A percentile compares a stretch with the other conserved stretches of the same genome.
Conservation (phyloP, 2,797 vertebrate species). For the Loris lydekkerianus region DNA sequence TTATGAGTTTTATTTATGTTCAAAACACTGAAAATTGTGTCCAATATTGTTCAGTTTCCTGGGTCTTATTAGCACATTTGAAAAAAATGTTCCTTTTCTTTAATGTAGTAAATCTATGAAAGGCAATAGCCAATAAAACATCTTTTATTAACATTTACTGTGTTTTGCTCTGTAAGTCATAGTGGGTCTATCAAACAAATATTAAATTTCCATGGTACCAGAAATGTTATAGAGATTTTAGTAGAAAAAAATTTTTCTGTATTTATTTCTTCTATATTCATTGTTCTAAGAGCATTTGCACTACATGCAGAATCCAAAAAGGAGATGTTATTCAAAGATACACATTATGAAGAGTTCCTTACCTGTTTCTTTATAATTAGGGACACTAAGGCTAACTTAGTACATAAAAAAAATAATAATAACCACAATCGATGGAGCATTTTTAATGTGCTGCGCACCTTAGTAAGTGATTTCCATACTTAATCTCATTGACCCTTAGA, state of each 20-base stretch:
- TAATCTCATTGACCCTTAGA: background rate
- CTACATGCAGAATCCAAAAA: slow-evolving; percentile 49
- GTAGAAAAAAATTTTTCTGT: slow-evolving; percentile 8
- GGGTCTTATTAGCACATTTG: slow-evolving; percentile 71
- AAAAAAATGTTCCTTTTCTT: slow-evolving; percentile 63
- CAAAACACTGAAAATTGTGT: slow-evolving; percentile 60
- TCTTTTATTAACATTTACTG: slow-evolving; percentile 70
- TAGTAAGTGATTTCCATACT: slow-evolving; percentile 27
- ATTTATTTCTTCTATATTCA: slow-evolving; percentile 48
- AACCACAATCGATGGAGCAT: slow-evolving; percentile 13
- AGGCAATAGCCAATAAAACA: slow-evolving; percentile 68
- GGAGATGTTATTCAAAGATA: background rate
- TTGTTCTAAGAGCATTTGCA: slow-evolving; percentile 34
- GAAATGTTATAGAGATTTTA: slow-evolving; percentile 47
- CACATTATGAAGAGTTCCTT: background rate
- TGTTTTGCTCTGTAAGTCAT: slow-evolving; percentile 64
- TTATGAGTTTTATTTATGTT: slow-evolving; percentile 74
- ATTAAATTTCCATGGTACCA: slow-evolving; percentile 68
- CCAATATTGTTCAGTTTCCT: slow-evolving; percentile 48
- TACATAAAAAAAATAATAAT: slow-evolving; percentile 31
- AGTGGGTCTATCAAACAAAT: slow-evolving; percentile 54
- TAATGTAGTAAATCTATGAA: slow-evolving; percentile 66
- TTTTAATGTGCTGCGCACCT: background rate
- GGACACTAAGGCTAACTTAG: background rate
- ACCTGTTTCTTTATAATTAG: slow-evolving; percentile 30